phyloP scores from a whole-genome alignment of 2,888 invertebrate genomes.

The Euzophera pinguis region DNA sequence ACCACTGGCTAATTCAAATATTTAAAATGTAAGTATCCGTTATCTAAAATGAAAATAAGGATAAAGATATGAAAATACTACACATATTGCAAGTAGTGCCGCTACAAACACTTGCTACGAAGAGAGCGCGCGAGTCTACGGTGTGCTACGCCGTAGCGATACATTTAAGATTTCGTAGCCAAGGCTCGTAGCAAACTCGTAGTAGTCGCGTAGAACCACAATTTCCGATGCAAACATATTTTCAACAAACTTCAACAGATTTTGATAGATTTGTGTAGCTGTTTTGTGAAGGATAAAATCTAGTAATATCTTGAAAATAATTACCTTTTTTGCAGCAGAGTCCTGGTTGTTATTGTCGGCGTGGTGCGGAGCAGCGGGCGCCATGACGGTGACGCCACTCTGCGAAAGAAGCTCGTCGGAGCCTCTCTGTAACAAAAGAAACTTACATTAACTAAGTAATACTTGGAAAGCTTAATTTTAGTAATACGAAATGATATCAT shows the following conservation, averaged over 20 bases:
- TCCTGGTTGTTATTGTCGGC: constrained; percentile 96
- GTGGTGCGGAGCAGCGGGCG: constrained; percentile 93
- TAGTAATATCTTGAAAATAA: background rate
- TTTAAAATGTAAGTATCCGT: no score
- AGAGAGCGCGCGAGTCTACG: background rate
- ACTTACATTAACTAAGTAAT: background rate
- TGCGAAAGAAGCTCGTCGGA: constrained; percentile 98
- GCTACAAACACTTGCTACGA: background rate
- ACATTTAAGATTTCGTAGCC: background rate
- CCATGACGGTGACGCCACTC: constrained; percentile 95
- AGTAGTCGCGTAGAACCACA: background rate
- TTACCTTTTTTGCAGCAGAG: constrained; percentile 96
- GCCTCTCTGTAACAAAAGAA: constrained; percentile 88
- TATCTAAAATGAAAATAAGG: no score
- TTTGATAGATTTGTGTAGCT: background rate
- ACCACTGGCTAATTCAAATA: no score
- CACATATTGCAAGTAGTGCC: background rate
- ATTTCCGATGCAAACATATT: background rate
- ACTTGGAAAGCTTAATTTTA: background rate
- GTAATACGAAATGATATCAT: no score
- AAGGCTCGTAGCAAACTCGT: background rate
- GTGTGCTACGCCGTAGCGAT: background rate
- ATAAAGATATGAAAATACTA: no score
- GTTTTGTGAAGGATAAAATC: background rate
- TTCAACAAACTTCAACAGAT: no score